Evolutionary conservation across 2,888 invertebrate genomes (phyloP).

Genomic region (Unio delphinus): DNA sequence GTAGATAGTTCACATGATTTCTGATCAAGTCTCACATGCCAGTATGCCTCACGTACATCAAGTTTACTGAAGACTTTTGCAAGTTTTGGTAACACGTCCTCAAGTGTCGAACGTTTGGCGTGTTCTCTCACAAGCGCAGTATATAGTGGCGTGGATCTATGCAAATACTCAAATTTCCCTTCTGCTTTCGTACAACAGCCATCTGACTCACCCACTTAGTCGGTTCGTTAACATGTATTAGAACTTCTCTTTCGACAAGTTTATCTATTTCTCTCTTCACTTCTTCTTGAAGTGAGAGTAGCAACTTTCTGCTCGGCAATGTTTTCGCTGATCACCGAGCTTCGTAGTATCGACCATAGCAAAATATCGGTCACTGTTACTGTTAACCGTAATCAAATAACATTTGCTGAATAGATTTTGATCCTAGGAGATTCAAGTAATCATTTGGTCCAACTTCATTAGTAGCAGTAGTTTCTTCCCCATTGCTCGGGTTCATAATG

Average conservation of each 20-base stretch:
- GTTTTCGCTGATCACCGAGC: too few relatives aligned
- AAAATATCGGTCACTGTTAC: too few relatives aligned
- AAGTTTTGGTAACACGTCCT: slow-evolving; percentile 39
- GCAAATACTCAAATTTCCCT: slow-evolving; percentile 21
- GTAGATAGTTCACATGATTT: slow-evolving; percentile 34
- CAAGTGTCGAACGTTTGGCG: slow-evolving; percentile 29
- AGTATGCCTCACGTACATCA: slow-evolving; percentile 38
- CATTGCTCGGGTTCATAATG: too few relatives aligned
- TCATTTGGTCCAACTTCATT: too few relatives aligned
- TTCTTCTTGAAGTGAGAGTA: too few relatives aligned
- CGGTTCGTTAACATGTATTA: slow-evolving; percentile 11
- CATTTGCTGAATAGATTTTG: too few relatives aligned
- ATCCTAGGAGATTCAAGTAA: too few relatives aligned
- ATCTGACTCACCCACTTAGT: slow-evolving; percentile 29
- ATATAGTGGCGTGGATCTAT: slow-evolving; percentile 34
- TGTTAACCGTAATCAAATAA: too few relatives aligned
- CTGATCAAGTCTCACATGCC: slow-evolving; percentile 27
- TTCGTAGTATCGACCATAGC: too few relatives aligned
- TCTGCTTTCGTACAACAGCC: slow-evolving; percentile 15
- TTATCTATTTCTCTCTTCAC: too few relatives aligned
- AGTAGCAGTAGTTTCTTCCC: too few relatives aligned
- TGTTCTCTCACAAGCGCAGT: slow-evolving; percentile 21
- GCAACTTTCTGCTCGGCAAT: too few relatives aligned
- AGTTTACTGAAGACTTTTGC: slow-evolving; percentile 35
- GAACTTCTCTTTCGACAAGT: slow-evolving; percentile 1